phyloP scores from a whole-genome alignment of 2,113 vertebrate genomes.

The Equus przewalskii region DNA sequence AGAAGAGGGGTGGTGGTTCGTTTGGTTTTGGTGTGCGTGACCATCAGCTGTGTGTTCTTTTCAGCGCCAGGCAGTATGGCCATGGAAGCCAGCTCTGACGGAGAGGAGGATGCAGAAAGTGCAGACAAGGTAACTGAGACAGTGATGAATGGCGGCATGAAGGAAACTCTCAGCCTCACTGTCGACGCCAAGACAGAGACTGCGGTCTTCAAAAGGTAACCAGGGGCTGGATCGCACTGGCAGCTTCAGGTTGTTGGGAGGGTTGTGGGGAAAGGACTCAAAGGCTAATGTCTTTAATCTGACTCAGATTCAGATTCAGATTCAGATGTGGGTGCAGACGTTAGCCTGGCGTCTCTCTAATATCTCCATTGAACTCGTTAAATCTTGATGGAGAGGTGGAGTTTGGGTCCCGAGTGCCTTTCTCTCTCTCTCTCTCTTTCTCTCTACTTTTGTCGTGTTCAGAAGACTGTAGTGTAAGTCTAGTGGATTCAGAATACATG shows the following conservation, averaged over 20 bases:
- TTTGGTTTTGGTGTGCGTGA: background rate
- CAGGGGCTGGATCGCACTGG: background rate
- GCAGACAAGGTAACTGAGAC: constrained; percentile 98
- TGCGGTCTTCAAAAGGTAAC: constrained; percentile 98
- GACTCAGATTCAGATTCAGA: no score
- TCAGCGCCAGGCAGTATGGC: constrained; percentile 87
- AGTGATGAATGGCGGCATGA: constrained; percentile 99
- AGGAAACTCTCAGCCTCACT: constrained; percentile 99
- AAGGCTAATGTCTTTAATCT: rapidly evolving
- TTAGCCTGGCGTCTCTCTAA: background rate
- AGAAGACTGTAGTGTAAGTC: background rate
- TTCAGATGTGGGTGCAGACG: background rate
- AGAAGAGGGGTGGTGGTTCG: background rate
- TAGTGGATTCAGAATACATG: background rate
- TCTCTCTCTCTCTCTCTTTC: no score
- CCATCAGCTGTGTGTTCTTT: rapidly evolving
- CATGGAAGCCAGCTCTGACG: constrained; percentile 90
- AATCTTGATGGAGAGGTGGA: background rate
- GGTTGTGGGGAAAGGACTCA: background rate
- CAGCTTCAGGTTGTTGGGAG: background rate
- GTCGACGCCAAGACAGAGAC: constrained; percentile 99
- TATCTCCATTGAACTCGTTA: background rate
- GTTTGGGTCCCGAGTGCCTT: background rate
- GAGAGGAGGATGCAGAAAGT: constrained; percentile 92
- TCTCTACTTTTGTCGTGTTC: background rate